Conservation (phyloP, 2,797 vertebrate genomes). For the Hydrolagus colliei region DNA sequence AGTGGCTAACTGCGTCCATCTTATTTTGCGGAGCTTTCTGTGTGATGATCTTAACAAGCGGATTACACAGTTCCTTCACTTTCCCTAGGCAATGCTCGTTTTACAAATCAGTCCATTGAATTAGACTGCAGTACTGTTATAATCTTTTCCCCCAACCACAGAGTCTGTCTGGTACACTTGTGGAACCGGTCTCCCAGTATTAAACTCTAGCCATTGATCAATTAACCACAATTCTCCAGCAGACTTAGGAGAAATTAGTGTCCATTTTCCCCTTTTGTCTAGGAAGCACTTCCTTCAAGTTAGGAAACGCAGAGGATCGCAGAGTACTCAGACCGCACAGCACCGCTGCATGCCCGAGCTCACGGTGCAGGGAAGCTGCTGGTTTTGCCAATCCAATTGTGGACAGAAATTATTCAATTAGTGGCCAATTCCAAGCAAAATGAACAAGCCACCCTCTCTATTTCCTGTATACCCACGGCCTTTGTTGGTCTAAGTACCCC, state of each 20-base stretch:
- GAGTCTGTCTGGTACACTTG: background rate
- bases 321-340: background rate
- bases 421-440: no score
- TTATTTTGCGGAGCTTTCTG: background rate
- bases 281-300: background rate
- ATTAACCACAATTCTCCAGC: background rate
- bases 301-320: background rate
- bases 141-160: background rate
- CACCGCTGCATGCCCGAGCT: no score
- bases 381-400: no score
- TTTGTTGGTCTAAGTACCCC: background rate
- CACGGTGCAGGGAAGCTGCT: no score
- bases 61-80: background rate
- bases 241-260: background rate
- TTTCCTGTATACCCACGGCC: background rate
- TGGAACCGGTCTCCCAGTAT: background rate
- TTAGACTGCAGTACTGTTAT: background rate
- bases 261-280: background rate
- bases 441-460: background rate
- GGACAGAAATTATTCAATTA: no score
- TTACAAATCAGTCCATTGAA: background rate
- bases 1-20: background rate
- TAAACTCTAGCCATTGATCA: background rate
- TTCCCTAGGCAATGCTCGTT: background rate
- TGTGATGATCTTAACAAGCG: background rate